These are phyloP conservation scores for Neodon shergylaensis DNA, from an alignment of 2,113 vertebrate genomes.

Conservation along the genomic window DNA sequence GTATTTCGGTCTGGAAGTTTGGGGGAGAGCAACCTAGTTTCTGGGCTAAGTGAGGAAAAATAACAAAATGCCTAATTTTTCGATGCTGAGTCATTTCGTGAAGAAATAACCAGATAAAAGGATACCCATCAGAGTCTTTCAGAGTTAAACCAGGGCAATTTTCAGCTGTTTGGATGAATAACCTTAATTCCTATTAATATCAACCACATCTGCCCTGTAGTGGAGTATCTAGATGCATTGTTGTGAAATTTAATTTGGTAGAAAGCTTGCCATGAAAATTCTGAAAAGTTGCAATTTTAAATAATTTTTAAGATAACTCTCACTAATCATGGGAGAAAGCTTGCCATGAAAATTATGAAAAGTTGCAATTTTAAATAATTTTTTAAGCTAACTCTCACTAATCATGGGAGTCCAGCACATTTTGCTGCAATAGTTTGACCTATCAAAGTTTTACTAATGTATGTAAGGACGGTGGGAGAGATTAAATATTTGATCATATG, in stretches of 20 bases:
- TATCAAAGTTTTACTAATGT: constrained; percentile 81
- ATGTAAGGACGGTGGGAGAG: constrained; percentile 61
- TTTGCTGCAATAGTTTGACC: constrained; percentile 77
- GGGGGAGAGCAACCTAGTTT: constrained; percentile 80
- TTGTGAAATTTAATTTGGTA: constrained; percentile 78
- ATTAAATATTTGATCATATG: constrained; percentile 70
- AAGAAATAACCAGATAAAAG: constrained; percentile 65
- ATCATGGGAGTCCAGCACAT: constrained; percentile 65
- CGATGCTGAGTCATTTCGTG: constrained; percentile 66
- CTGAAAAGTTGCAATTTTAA: constrained; percentile 73
- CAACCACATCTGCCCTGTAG: constrained; percentile 70
- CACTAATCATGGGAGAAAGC: constrained; percentile 50
- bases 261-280: constrained; percentile 74
- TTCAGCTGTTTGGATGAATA: constrained; percentile 79
- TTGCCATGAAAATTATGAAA: constrained; percentile 72
- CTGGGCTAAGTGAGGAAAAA: constrained; percentile 67
- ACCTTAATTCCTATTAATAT: constrained; percentile 76
- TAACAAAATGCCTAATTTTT: constrained; percentile 74
- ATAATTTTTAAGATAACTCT: constrained; percentile 74
- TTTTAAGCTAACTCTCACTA: constrained; percentile 73
- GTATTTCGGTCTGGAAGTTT: constrained; percentile 71
- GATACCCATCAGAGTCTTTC: constrained; percentile 61
- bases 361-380: constrained; percentile 77
- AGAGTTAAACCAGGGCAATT: constrained; percentile 68
- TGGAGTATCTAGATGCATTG: constrained; percentile 75